Evolutionary conservation across 2,113 vertebrate genomes (phyloP), one percentile per base, ranked within the genome.

Genomic region (Trichomycterus rosablanca): DNA sequence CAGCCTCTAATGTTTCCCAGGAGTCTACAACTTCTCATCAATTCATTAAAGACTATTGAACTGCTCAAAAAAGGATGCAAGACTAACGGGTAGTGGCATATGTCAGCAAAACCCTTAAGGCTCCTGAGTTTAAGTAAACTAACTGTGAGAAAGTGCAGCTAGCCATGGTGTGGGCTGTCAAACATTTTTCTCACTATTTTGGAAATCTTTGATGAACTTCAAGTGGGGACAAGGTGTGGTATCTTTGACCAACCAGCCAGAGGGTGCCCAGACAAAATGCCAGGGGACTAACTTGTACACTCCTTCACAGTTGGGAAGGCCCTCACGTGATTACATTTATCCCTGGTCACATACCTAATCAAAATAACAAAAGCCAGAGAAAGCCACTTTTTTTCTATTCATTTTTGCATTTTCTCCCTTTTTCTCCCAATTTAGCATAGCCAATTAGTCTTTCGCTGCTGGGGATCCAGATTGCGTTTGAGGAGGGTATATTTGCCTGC

Each of bases 171-270:
- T 37, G 34, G 34, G 34, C 34, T 12, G 12, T 37, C 34, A 37
- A 37, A 11, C 34, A 37, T 11, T 52, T 59, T 23, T 48, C 34
- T 1, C 30, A 40, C 26, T 52, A 67, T 19, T 18, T 59, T 3
- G 34, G 64, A 1, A 18, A 45, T 2, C 64, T 18, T 50, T 2
- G 12, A 28, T 0, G 55, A 73, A 18, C 50, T 59, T 12, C 8
- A 48, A 32, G 20, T 48, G 10, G 49, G 2, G 48, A 65, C 24
- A 19, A 22, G 23, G 26, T 57, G 14, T 40, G 49, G 30, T 61
- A 48, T 2, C 6, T 60, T 54, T 7, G 7, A 1, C 19, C 32
- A 54, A 3, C 11, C 32, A 1, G 5, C 7, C 5, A 10, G 44
- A 22, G 4, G 19, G 4, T 2, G n/a, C n/a, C 16, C 3, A 2